Evolutionary conservation across 2,113 vertebrate species (phyloP), one percentile per base, ranked within the genome.

Genomic region (Atrichornis clamosus): DNA sequence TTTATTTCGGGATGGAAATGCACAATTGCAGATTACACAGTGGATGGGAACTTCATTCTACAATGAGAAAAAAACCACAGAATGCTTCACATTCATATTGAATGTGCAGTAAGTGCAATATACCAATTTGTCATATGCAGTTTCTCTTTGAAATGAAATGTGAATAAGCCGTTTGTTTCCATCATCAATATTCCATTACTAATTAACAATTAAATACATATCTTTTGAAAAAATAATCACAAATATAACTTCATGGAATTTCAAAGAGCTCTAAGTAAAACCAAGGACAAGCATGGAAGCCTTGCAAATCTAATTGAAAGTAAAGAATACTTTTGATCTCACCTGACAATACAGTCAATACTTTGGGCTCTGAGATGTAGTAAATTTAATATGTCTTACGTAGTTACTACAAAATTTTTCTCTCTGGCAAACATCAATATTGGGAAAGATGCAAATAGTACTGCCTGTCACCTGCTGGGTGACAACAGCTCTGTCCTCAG

Each of bases 1-100:
- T 96, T 99, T 99, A 96, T 99, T 99, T 96, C 99, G 98, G 8
- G 99, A 99, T 53, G 98, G 63, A 97, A 99, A 99, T 42, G 98
- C 98, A 77, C 95, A 96, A 76, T 97, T 97, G 88, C 99, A 99
- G 69, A 98, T 98, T 70, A 98, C 98, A 72, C 99, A 99, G 88
- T 91, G 74, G 72, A 99, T 98, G 42, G 89, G 97, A 39, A 84
- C 55, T 86, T 99, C 98, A 89, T 69, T 98, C 99, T 99, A 92
- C 32, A 63, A 83, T 19, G 7, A 82, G 59, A 8, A 32, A 53
- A 90, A 37, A 56, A 81, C 7, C n/a, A 30, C 21, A 33, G 73
- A 94, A 86, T 39, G 8, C 7, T 77, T 88, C 24, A 88, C 9
- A 30, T 74, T 58, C 1, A 0, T 55, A 59, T 3, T 12, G 21